Evolutionary conservation across 2,888 invertebrate species (phyloP).

Genomic region (Acleris laterana): DNA sequence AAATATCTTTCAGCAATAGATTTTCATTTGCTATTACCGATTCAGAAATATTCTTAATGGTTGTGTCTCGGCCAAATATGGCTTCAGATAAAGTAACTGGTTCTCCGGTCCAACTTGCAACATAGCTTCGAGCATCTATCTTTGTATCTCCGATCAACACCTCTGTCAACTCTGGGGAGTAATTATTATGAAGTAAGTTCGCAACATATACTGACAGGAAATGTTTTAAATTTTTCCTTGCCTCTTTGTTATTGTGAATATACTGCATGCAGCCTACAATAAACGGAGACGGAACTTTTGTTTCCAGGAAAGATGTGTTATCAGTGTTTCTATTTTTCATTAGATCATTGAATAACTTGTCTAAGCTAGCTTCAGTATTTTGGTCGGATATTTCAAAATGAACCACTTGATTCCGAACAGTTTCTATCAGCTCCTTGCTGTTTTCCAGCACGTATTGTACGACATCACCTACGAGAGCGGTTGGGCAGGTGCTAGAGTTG

Average conservation of each 20-base stretch:
- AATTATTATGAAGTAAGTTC: slow-evolving; percentile 86
- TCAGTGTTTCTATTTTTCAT: slow-evolving; percentile 65
- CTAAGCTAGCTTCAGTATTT: slow-evolving; percentile 58
- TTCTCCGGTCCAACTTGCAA: slow-evolving; percentile 76
- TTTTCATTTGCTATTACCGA: slow-evolving; percentile 66
- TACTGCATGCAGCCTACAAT: slow-evolving; percentile 74
- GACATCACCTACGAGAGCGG: slow-evolving; percentile 65
- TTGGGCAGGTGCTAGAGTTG: slow-evolving; percentile 62
- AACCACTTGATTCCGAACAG: slow-evolving; percentile 64
- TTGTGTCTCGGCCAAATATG: slow-evolving; percentile 55
- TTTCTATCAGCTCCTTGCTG: slow-evolving; percentile 59
- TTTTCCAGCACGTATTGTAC: slow-evolving; percentile 69
- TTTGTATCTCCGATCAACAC: slow-evolving; percentile 77
- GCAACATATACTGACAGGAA: slow-evolving; percentile 72
- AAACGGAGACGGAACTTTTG: slow-evolving; percentile 71
- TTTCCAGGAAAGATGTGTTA: slow-evolving; percentile 67
- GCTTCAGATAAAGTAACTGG: slow-evolving; percentile 61
- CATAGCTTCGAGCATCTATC: slow-evolving; percentile 75
- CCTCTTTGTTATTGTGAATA: slow-evolving; percentile 61
- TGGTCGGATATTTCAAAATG: slow-evolving; percentile 70
- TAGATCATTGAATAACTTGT: slow-evolving; percentile 69
- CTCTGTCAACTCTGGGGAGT: slow-evolving; percentile 78
- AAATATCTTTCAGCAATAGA: slow-evolving; percentile 59
- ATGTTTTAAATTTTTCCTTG: slow-evolving; percentile 65
- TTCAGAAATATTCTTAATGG: slow-evolving; percentile 69